Evolutionary conservation across 2,888 invertebrate genomes (phyloP), one percentile per base, ranked within the genome.

Genomic region (Drosophila prostipennis): DNA sequence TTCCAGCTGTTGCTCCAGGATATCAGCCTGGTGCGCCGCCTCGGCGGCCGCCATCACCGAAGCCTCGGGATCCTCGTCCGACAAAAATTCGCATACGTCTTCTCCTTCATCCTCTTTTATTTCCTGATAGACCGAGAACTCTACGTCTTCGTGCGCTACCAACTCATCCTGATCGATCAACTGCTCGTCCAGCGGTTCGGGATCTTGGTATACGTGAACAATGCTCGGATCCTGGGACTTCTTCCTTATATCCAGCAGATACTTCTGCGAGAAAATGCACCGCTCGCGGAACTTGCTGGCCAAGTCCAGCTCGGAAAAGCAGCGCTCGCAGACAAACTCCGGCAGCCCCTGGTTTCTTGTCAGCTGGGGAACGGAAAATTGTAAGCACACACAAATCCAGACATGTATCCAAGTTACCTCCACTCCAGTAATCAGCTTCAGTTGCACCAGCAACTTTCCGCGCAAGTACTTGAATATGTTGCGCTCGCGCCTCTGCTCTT

Each of bases 251-350:
- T 80, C 72, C 11, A 65, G 29, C 8, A 84, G 59, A 59, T 84
- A 84, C 34, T 67, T 74, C 61, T 84, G 83, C 5, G 83, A 74
- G 36, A 89, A 89, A 5, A 89, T 74, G 51, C 85, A 81, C 2
- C 83, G 85, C 43, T 84, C 83, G 0, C 83, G 79, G 46, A 84
- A 84, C 55, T 84, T 84, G 6, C 80, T 54, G 7, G 89, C 83
- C 51, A 89, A 55, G 14, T 84, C 83, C 14, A 84, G 46, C 26
- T 84, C 83, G 0, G 82, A 87, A 6, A 32, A 39, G 40, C 83
- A 84, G 2, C 83, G 81, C 11, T 78, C 75, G 23, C 83, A 84
- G 4, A 87, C 63, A n/a, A 63, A 71, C 34, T 60, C 53, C 0
- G 83, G 82, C 36, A 89, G 53, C 0, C 53, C 69, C 19, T 78